Base-by-base conservation (phyloP, 2,888 invertebrate species). In the Galeopsomyia nigrocyanea region DNA sequence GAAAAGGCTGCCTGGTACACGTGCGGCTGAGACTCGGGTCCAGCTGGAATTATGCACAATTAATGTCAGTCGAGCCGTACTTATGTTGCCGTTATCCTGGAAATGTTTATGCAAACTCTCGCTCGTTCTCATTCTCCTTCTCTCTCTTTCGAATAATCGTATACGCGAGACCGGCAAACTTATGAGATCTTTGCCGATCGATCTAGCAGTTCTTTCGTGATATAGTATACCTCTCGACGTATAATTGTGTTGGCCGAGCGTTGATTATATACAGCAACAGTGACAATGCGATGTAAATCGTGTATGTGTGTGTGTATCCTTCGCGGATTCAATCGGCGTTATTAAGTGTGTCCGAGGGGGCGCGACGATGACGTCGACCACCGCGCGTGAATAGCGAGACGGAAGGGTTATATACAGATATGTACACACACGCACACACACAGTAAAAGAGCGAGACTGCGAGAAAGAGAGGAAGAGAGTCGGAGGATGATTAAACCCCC, bases 401-500 rank as follows among this genome's bases (percentile, higher is more conserved):
- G 26, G 66, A 64, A 63, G 55, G 65, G 71, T 69, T 71, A 71
- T 75, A 72, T 50, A 57, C 16, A 53, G 9, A 53, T 19, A 53
- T 19, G 17, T 17, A 21, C 17, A 19, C 9, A 17, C 16, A 17
- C 51, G 16, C 13, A 17, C 51, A n/a, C 17, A 7, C 10, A 7
- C n/a, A 53, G 39, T 62, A 60, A 68, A 71, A 73, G 75, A 74
- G 63, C 73, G 73, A 73, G 77, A 70, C 73, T 74, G 76, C 72
- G 68, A 69, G 70, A 74, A 74, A 63, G 74, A 65, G 73, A 77
- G 77, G 76, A 77, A 76, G 75, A 76, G 79, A 79, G 79, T 81
- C 79, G 78, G 80, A 82, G 83, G 81, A 84, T 84, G 84, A 84
- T 84, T 85, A 84, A 85, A 83, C 83, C 83, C 80, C 75, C 76